Conservation (phyloP, 2,888 invertebrate species). For the Troides oblongomaculatus region DNA sequence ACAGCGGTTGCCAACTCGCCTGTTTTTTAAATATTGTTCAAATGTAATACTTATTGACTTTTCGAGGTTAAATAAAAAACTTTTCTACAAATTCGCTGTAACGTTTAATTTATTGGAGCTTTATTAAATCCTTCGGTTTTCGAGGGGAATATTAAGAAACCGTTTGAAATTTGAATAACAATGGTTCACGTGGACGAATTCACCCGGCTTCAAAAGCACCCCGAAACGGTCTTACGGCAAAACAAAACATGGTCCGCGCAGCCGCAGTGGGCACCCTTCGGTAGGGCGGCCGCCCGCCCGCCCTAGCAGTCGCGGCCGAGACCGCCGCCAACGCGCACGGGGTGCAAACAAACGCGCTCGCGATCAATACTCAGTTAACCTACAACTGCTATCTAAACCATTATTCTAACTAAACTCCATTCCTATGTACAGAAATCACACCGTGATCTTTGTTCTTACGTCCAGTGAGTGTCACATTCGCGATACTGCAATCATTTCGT, state of each 20-base stretch:
- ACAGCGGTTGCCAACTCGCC: neutral
- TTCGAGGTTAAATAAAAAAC: neutral
- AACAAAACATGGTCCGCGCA: constrained; percentile 61
- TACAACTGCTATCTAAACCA: constrained; percentile 29
- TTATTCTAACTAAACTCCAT: constrained; percentile 24
- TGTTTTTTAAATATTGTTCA: neutral
- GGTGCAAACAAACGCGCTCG: constrained; percentile 51
- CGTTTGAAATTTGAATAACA: neutral
- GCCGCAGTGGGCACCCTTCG: constrained; percentile 46
- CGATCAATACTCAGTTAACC: constrained; percentile 61
- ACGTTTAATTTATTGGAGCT: neutral
- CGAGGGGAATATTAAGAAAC: neutral
- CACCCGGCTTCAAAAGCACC: constrained; percentile 46
- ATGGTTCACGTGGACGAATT: constrained; percentile 31
- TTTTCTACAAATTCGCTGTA: neutral
- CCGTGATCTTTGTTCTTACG: constrained; percentile 24
- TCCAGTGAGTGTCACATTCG: constrained; percentile 40
- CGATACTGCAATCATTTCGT: constrained; percentile 45
- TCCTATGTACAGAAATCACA: constrained; percentile 14
- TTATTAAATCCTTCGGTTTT: neutral
- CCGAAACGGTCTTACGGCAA: constrained; percentile 54
- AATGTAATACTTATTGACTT: neutral
- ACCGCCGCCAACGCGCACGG: constrained; percentile 71
- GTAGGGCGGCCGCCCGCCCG: constrained; percentile 50
- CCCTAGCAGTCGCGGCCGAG: constrained; percentile 72